These are phyloP conservation scores for Thryonomys swinderianus DNA, from an alignment of 2,113 vertebrate species.

Conservation along the genomic window DNA sequence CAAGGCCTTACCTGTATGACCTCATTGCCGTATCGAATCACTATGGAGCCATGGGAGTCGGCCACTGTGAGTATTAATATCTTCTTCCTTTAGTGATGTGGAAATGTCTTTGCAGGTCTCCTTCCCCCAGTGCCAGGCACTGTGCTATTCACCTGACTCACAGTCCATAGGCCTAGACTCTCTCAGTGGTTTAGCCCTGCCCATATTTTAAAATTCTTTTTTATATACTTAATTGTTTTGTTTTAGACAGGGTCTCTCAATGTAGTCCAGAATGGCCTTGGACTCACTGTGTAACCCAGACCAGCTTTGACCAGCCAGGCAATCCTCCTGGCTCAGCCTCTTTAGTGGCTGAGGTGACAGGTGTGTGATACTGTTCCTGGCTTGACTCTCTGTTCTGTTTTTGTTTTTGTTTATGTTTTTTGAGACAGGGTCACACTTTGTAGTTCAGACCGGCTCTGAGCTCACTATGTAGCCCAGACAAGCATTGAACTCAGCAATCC, in stretches of 20 bases:
- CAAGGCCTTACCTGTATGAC: slow-evolving; percentile 94
- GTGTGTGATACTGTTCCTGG: not conserved
- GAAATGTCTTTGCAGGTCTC: not conserved
- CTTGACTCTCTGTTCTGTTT: too few species aligned
- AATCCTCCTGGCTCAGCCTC: not conserved
- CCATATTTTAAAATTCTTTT: not conserved
- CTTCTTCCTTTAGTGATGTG: not conserved
- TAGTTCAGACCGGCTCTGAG: too few species aligned
- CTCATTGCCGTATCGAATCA: slow-evolving; percentile 97
- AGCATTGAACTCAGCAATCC: too few species aligned
- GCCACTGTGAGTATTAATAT: slow-evolving; percentile 93
- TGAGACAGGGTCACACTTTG: too few species aligned
- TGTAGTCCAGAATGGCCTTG: not conserved
- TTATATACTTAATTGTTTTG: not conserved
- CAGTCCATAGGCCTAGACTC: not conserved
- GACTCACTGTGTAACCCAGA: not conserved
- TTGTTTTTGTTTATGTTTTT: too few species aligned
- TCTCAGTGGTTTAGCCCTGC: not conserved
- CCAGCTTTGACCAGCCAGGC: not conserved
- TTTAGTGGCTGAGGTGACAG: not conserved
- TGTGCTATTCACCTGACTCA: not conserved
- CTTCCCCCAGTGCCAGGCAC: not conserved
- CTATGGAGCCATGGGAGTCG: slow-evolving; percentile 98
- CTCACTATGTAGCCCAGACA: too few species aligned
- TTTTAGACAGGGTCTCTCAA: not conserved